These are phyloP conservation scores for Electrona antarctica DNA, from an alignment of 2,113 vertebrate genomes.

Conservation along the genomic window DNA sequence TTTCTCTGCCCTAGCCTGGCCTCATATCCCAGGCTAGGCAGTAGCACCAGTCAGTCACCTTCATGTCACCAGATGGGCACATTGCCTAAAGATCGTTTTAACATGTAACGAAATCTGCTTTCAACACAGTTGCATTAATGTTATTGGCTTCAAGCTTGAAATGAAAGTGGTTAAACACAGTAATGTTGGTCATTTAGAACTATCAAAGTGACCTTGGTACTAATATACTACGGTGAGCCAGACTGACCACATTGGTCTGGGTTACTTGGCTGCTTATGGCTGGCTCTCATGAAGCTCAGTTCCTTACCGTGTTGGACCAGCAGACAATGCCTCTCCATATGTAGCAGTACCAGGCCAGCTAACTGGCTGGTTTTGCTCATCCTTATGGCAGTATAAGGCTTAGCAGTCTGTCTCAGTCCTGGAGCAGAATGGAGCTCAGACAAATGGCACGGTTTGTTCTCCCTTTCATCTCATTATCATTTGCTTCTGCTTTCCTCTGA, in stretches of 20 bases:
- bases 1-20: background rate
- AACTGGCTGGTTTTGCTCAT: conserved; percentile 35
- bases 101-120: conserved; percentile 69
- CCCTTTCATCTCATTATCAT: conserved; percentile 28
- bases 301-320: conserved; percentile 23
- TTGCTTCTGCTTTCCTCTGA: conserved; percentile 31
- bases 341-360: conserved; percentile 27
- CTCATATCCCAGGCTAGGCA: background rate
- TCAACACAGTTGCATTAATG: conserved; percentile 69
- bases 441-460: conserved; percentile 39
- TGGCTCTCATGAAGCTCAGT: conserved; percentile 38
- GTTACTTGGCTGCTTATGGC: conserved; percentile 24
- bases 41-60: conserved; percentile 37
- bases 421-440: conserved; percentile 43
- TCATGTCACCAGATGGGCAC: conserved; percentile 37
- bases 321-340: conserved; percentile 31
- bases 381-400: conserved; percentile 39
- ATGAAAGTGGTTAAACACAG: conserved; percentile 65
- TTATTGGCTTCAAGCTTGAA: conserved; percentile 42
- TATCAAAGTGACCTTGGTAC: conserved; percentile 67
- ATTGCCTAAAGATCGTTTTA: conserved; percentile 62
- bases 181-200: conserved; percentile 30
- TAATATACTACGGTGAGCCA: conserved; percentile 61
- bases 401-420: conserved; percentile 41
- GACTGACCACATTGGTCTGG: conserved; percentile 36